Evolutionary conservation across 2,888 invertebrate species (phyloP).

Genomic region (Geophilus truncorum): DNA sequence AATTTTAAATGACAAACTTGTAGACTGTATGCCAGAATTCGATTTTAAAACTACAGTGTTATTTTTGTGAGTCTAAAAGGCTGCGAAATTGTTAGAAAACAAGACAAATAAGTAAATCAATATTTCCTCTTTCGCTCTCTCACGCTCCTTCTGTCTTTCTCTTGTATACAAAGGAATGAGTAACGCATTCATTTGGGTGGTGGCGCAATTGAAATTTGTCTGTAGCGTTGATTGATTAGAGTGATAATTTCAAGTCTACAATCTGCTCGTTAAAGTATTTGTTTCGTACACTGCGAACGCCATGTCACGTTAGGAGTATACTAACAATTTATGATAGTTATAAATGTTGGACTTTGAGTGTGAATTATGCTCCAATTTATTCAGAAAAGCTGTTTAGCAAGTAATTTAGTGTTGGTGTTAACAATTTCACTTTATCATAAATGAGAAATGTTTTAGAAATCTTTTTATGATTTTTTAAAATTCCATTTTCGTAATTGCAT

Average conservation of each 20-base stretch:
- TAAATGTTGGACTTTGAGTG: slow-evolving; percentile 7
- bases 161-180: background rate
- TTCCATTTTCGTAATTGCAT: background rate
- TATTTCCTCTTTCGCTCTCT: background rate
- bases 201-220: background rate
- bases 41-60: too few relatives aligned
- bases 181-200: background rate
- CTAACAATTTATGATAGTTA: background rate
- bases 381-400: slow-evolving; percentile 2
- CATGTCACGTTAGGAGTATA: background rate
- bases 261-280: background rate
- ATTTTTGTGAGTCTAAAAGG: background rate
- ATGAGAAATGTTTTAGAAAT: background rate
- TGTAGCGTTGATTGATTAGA: background rate
- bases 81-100: background rate
- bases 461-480: background rate
- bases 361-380: slow-evolving; percentile 15
- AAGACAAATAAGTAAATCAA: slow-evolving; percentile 13
- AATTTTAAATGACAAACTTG: too few relatives aligned
- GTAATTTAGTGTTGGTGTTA: slow-evolving; percentile 8
- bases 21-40: too few relatives aligned
- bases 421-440: slow-evolving; percentile 23
- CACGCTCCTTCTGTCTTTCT: too few relatives aligned
- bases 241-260: background rate
- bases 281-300: background rate